phyloP scores from a whole-genome alignment of 2,797 vertebrate genomes.

The Vultur gryphus region DNA sequence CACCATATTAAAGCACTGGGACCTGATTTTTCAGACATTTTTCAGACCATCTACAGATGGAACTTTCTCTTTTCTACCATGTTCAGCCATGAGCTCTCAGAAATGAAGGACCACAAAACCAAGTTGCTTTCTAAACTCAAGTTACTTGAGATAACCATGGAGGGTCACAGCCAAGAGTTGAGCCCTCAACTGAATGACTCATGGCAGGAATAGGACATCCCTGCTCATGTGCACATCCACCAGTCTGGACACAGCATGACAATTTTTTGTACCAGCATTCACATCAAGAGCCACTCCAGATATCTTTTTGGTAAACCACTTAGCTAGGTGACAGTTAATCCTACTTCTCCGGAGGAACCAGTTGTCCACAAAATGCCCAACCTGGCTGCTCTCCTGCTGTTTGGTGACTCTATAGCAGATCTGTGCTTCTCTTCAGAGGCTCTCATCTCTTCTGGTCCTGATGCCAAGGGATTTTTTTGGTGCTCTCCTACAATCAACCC shows the following conservation, averaged over 20 bases:
- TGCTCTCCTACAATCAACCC: background rate
- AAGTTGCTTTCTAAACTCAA: background rate
- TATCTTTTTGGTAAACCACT: background rate
- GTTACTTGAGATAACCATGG: background rate
- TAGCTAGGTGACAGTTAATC: background rate
- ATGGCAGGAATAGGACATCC: background rate
- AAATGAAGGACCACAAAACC: background rate
- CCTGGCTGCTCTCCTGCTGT: background rate
- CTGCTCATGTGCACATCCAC: background rate
- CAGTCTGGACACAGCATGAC: background rate
- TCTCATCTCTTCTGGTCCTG: background rate
- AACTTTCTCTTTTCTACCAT: background rate
- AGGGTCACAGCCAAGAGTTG: background rate
- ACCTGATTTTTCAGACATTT: background rate
- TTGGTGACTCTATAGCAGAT: background rate
- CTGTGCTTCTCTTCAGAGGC: background rate
- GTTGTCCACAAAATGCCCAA: background rate
- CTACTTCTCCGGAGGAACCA: background rate
- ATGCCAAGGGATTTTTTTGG: accelerated
- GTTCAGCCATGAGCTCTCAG: background rate
- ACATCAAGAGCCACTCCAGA: background rate
- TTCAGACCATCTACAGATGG: background rate
- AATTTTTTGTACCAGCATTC: background rate
- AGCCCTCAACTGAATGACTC: background rate
- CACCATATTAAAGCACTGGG: background rate